A percentile compares a stretch with the other conserved stretches of the same genome.
These are phyloP conservation scores for Ictidomys tridecemlineatus DNA, from an alignment of 2,113 vertebrate species.

Conservation along the genomic window DNA sequence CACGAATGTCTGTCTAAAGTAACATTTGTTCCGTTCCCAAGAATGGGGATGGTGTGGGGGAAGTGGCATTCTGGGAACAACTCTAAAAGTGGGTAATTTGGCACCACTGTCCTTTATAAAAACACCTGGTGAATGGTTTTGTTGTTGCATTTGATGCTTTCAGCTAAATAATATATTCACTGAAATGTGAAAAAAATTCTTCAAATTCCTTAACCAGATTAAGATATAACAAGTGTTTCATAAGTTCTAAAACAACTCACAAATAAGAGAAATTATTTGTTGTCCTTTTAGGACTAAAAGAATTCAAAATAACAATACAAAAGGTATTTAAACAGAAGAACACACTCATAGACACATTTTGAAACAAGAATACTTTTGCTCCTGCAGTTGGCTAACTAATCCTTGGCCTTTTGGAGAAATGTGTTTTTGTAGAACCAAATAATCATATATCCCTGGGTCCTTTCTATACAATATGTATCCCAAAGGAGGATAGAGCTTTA, in stretches of 20 bases:
- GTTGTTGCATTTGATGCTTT: slow-evolving; percentile 40
- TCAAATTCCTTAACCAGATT: neutral
- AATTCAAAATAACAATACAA: slow-evolving; percentile 35
- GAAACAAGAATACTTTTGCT: neutral
- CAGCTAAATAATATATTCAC: slow-evolving; percentile 3
- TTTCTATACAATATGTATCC: slow-evolving; percentile 5
- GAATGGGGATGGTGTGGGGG: rapidly evolving
- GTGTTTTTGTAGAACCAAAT: neutral
- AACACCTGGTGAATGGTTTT: neutral
- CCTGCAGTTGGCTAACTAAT: neutral
- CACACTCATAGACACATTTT: neutral
- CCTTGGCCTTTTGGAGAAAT: slow-evolving; percentile 29
- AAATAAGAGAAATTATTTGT: slow-evolving; percentile 1
- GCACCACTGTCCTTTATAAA: slow-evolving; percentile 18
- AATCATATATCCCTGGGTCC: neutral
- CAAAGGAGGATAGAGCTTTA: neutral
- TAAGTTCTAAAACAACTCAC: slow-evolving; percentile 27
- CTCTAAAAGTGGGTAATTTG: neutral
- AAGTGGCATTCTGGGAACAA: neutral
- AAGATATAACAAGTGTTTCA: neutral
- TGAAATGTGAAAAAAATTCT: slow-evolving; percentile 43
- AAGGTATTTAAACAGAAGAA: slow-evolving; percentile 4
- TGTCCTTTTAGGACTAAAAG: neutral
- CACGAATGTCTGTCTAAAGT: neutral
- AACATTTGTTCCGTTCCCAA: neutral